Evolutionary conservation across 2,113 vertebrate species (phyloP).

Genomic region (Hylia prasina): DNA sequence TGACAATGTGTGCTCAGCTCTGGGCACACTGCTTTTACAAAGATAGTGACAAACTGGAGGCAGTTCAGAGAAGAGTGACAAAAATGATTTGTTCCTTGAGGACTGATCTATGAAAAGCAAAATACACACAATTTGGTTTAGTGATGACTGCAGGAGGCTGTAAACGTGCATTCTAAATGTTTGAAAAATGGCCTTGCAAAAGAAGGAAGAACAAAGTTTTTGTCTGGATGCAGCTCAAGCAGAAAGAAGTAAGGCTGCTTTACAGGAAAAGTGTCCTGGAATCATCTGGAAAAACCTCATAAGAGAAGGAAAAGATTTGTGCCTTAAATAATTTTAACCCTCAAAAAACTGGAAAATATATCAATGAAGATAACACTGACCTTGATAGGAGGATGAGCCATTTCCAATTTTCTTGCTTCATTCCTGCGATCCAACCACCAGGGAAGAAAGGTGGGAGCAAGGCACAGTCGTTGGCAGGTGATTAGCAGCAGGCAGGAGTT

Average conservation of each 20-base stretch:
- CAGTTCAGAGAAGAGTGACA: constrained; percentile 41
- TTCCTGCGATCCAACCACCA: not conserved
- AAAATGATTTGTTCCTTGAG: constrained; percentile 7
- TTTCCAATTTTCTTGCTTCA: not conserved
- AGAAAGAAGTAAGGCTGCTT: not conserved
- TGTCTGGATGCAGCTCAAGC: not conserved
- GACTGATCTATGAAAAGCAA: not conserved
- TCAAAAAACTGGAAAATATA: not conserved
- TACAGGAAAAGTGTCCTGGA: not conserved
- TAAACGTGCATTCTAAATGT: not conserved
- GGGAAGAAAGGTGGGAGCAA: not conserved
- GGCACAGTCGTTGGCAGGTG: not conserved
- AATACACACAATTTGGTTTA: not conserved
- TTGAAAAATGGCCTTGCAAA: not conserved
- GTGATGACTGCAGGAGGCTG: not conserved
- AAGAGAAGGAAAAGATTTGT: not conserved
- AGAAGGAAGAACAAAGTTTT: not conserved
- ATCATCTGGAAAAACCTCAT: not conserved
- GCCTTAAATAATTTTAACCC: not conserved
- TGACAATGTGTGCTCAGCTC: not conserved
- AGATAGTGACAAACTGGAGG: constrained; percentile 5
- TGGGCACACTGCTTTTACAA: not conserved
- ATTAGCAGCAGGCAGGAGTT: not conserved
- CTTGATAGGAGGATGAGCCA: not conserved
- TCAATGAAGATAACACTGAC: not conserved